These are phyloP conservation scores for Microtus pennsylvanicus DNA, from an alignment of 2,113 vertebrate genomes.

Conservation along the genomic window DNA sequence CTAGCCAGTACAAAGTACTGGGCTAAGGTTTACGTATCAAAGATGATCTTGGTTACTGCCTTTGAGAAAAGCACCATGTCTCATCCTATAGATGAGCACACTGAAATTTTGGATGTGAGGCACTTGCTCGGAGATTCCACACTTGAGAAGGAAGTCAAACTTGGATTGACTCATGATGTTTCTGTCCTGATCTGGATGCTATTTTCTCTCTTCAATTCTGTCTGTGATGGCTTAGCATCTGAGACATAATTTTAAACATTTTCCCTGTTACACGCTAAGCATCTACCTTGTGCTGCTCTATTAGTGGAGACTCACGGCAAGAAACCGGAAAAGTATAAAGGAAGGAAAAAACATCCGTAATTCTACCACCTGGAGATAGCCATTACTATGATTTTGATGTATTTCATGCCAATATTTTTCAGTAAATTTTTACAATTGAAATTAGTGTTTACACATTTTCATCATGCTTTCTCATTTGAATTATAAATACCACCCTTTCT, in stretches of 20 bases:
- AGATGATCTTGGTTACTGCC: background rate
- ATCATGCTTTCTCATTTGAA: slow-evolving; percentile 63
- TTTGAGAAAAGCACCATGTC: background rate
- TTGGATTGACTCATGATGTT: background rate
- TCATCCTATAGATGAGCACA: background rate
- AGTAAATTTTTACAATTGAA: slow-evolving; percentile 52
- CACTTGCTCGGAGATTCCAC: too few relatives aligned
- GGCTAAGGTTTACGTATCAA: background rate
- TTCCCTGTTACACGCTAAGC: slow-evolving; percentile 38
- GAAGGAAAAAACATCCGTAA: slow-evolving; percentile 54
- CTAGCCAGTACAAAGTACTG: background rate
- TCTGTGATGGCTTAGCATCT: slow-evolving; percentile 26
- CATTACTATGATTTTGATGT: slow-evolving; percentile 57
- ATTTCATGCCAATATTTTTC: slow-evolving; percentile 53
- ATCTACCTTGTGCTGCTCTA: slow-evolving; percentile 8
- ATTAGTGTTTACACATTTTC: slow-evolving; percentile 66
- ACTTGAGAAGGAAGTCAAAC: background rate
- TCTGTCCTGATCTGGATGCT: background rate
- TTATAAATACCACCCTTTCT: slow-evolving; percentile 59
- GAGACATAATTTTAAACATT: slow-evolving; percentile 44
- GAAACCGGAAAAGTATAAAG: slow-evolving; percentile 38
- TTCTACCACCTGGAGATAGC: slow-evolving; percentile 43
- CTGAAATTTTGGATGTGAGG: too few relatives aligned
- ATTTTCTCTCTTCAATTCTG: slow-evolving; percentile 16
- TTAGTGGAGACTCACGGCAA: slow-evolving; percentile 22